phyloP scores from a whole-genome alignment of 1,140 invertebrate species.

The Linepithema humile region DNA sequence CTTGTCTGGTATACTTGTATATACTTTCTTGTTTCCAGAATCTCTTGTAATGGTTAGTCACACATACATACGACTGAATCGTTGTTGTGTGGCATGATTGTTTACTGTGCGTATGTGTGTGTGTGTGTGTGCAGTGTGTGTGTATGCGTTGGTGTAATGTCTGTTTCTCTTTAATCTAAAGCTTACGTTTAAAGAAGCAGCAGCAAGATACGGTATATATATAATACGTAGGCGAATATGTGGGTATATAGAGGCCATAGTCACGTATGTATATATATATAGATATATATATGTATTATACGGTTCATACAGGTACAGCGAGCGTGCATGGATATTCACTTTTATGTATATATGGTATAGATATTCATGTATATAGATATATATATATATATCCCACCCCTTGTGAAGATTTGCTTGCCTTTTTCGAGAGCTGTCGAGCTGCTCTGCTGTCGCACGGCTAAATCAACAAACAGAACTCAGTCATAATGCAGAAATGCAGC shows the following conservation, averaged over 20 bases:
- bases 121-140: not conserved
- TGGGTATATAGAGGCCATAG: constrained; percentile 66
- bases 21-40: constrained; percentile 63
- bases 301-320: constrained; percentile 80
- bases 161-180: constrained; percentile 70
- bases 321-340: constrained; percentile 79
- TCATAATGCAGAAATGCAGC: constrained; percentile 54
- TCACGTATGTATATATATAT: constrained; percentile 55
- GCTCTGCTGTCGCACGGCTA: constrained; percentile 38
- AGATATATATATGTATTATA: constrained; percentile 73
- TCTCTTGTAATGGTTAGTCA: constrained; percentile 59
- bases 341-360: constrained; percentile 45
- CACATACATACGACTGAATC: constrained; percentile 60
- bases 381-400: constrained; percentile 21
- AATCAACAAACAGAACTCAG: constrained; percentile 57
- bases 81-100: constrained; percentile 47
- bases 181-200: constrained; percentile 82
- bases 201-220: constrained; percentile 71
- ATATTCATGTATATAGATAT: constrained; percentile 42
- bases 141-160: not conserved
- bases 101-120: not conserved
- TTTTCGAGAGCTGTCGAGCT: constrained; percentile 31
- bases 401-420: constrained; percentile 43
- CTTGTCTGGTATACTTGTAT: constrained; percentile 59
- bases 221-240: constrained; percentile 61